Conservation (phyloP, 2,113 vertebrate genomes). For the Pseudorasbora parva region DNA sequence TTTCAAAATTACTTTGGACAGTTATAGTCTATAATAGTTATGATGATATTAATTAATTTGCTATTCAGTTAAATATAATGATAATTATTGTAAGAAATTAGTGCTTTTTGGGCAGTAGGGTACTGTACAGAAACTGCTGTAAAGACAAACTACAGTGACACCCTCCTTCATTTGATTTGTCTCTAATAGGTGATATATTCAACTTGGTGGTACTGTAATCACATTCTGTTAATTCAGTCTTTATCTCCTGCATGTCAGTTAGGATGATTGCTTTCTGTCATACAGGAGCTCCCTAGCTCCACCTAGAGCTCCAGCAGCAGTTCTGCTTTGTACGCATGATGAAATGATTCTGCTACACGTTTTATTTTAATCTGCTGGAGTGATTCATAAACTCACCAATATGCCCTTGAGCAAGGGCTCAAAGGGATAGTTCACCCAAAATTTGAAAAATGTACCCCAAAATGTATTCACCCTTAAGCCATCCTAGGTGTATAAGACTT, state of each 20-base stretch:
- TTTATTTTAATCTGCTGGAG: not conserved
- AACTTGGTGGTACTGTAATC: not conserved
- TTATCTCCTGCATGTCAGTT: not conserved
- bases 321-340: not conserved
- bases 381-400: not conserved
- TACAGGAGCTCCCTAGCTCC: conserved; percentile 20
- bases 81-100: not conserved
- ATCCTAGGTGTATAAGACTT: too few relatives aligned
- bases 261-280: not conserved
- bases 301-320: conserved; percentile 15
- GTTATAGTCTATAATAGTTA: too few relatives aligned
- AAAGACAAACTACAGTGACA: not conserved
- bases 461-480: too few relatives aligned
- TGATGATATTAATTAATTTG: too few relatives aligned
- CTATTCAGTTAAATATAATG: not conserved
- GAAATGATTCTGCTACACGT: not conserved
- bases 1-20: too few relatives aligned
- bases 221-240: not conserved
- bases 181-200: not conserved
- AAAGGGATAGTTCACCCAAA: too few relatives aligned
- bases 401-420: not conserved
- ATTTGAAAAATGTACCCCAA: too few relatives aligned
- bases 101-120: not conserved
- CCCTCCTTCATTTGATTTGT: not conserved
- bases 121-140: not conserved